phyloP scores from a whole-genome alignment of 2,113 vertebrate genomes.

The Riparia riparia region DNA sequence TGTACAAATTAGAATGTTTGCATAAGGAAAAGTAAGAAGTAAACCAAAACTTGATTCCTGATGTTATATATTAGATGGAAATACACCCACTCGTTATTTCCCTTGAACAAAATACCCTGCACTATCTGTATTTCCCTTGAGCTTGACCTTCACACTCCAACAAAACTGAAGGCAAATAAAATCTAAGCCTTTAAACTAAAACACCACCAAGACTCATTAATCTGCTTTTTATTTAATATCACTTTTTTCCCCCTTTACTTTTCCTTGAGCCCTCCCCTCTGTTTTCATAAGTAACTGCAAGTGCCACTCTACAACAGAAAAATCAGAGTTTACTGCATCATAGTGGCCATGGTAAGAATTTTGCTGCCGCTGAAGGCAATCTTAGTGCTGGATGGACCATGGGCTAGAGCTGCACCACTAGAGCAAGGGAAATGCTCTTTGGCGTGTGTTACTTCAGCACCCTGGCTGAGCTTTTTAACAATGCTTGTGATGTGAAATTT shows the following conservation, averaged over 20 bases:
- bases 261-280: neutral
- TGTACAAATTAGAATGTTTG: neutral
- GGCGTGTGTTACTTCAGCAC: constrained; percentile 72
- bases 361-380: neutral
- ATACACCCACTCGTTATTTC: neutral
- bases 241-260: neutral
- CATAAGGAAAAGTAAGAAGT: neutral
- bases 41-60: neutral
- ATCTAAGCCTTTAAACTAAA: neutral
- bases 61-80: accelerated
- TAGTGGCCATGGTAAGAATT: neutral
- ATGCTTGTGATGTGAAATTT: constrained; percentile 84
- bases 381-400: neutral
- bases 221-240: neutral
- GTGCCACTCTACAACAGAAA: neutral
- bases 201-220: neutral
- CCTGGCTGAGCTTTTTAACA: constrained; percentile 82
- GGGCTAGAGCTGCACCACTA: neutral
- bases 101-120: neutral
- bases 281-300: neutral
- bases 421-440: neutral
- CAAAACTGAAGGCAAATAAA: neutral
- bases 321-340: neutral
- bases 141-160: neutral
- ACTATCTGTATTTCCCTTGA: neutral